phyloP scores from a whole-genome alignment of 1,140 invertebrate species.

The Papilio glaucus region DNA sequence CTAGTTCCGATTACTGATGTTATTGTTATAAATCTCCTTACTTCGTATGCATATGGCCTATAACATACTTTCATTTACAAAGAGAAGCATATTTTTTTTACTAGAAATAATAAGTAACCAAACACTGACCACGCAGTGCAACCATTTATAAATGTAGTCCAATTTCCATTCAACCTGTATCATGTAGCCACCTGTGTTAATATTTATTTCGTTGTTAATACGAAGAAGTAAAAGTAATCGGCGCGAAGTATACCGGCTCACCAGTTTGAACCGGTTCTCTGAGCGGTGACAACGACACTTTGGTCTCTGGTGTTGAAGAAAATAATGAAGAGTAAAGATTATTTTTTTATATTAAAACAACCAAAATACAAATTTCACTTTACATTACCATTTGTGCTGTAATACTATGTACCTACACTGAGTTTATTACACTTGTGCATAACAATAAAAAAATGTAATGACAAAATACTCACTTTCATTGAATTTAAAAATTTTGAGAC shows the following conservation, averaged over 20 bases:
- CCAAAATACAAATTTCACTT: neutral
- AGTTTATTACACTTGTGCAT: no score
- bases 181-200: slow-evolving; percentile 25
- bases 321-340: no score
- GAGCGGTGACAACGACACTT: neutral
- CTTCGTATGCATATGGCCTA: no score
- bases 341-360: neutral
- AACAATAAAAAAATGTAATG: no score
- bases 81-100: neutral
- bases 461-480: no score
- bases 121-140: neutral
- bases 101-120: slow-evolving; percentile 2
- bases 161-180: slow-evolving; percentile 27
- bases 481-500: no score
- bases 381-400: no score
- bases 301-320: neutral
- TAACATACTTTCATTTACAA: neutral
- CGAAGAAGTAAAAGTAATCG: slow-evolving; percentile 32
- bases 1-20: no score
- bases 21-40: no score
- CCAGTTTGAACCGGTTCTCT: slow-evolving; percentile 1
- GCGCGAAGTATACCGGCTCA: slow-evolving; percentile 5
- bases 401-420: no score
- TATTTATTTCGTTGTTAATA: slow-evolving; percentile 32
- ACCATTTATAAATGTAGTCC: slow-evolving; percentile 13